phyloP scores from a whole-genome alignment of 2,797 vertebrate species.

The Pseudomugil gertrudae region DNA sequence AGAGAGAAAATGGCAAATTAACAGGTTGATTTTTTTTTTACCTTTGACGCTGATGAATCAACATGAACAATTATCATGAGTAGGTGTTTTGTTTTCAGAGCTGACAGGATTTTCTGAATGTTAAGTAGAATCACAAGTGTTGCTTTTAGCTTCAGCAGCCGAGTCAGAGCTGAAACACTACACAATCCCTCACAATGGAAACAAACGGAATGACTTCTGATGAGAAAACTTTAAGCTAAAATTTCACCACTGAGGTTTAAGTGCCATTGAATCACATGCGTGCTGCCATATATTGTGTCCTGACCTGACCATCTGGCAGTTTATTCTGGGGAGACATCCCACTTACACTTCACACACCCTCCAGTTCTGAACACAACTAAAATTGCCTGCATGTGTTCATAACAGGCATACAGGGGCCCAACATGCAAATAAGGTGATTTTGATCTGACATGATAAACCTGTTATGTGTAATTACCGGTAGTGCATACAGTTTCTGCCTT shows the following conservation, averaged over 20 bases:
- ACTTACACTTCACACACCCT: constrained; percentile 8
- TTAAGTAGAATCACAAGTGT: background rate
- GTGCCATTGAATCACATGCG: too few species aligned
- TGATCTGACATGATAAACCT: background rate
- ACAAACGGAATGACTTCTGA: too few species aligned
- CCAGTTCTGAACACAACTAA: too few species aligned
- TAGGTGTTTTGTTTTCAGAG: too few species aligned
- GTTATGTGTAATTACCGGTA: background rate
- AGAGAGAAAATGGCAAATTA: too few species aligned
- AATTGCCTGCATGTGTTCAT: background rate
- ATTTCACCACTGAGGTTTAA: too few species aligned
- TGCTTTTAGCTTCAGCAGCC: background rate
- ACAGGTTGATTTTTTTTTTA: too few species aligned
- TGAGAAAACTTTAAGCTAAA: too few species aligned
- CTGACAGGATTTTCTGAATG: background rate
- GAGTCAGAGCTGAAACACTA: background rate
- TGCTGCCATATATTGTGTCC: too few species aligned
- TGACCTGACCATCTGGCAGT: background rate
- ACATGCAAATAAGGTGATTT: background rate
- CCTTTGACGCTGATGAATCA: too few species aligned
- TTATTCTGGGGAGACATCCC: background rate
- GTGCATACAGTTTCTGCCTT: background rate
- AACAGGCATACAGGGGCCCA: background rate
- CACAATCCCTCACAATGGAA: too few species aligned
- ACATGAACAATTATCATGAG: too few species aligned